These are phyloP conservation scores for Acleris holmiana DNA, from an alignment of 2,888 invertebrate species.

Conservation along the genomic window DNA sequence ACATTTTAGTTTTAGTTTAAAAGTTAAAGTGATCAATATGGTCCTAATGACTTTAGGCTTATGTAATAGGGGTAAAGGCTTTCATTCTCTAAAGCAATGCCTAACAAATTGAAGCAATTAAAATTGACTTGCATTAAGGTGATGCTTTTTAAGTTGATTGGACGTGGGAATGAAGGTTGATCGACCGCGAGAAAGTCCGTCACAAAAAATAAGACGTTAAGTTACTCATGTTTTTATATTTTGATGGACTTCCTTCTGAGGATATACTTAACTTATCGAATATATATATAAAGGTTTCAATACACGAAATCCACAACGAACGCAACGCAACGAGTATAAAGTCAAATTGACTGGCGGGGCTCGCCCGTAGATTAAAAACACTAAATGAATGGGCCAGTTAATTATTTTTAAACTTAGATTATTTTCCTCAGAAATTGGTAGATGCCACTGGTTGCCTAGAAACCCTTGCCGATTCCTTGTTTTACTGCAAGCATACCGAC, in stretches of 20 bases:
- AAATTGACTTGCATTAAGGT: slow-evolving; percentile 7
- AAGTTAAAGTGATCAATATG: neutral
- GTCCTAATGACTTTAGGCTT: neutral
- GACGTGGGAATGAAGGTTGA: slow-evolving; percentile 12
- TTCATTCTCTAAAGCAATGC: neutral
- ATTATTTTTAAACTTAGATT: no score
- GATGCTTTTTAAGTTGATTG: slow-evolving; percentile 3
- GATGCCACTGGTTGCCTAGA: no score
- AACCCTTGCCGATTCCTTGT: no score
- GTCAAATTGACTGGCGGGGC: no score
- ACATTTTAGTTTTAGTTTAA: neutral
- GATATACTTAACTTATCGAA: no score
- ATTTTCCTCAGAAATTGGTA: no score
- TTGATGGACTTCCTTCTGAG: neutral
- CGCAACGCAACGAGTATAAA: no score
- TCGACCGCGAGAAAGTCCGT: neutral
- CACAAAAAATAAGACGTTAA: neutral
- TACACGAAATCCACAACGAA: no score
- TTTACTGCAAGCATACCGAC: no score
- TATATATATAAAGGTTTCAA: no score
- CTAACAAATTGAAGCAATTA: slow-evolving; percentile 1
- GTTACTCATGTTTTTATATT: neutral
- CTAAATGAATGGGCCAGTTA: no score
- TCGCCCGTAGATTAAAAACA: no score
- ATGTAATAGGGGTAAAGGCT: slow-evolving; percentile 6